Evolutionary conservation across 2,113 vertebrate genomes (phyloP).

Genomic region (Semicossyphus pulcher): DNA sequence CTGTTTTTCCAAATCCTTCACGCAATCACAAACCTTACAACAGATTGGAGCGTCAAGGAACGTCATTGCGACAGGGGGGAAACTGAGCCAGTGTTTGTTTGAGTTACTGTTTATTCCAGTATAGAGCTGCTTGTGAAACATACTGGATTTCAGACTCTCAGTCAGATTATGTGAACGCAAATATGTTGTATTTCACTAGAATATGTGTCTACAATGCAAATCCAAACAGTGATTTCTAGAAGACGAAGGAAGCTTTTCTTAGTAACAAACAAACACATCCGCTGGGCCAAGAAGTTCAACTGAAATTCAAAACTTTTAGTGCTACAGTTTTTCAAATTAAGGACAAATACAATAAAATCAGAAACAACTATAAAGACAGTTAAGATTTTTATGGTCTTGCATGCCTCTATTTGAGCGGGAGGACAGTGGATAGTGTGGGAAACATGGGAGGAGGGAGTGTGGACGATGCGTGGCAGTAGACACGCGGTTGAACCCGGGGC

Average conservation of each 20-base stretch:
- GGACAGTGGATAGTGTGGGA: too few species aligned
- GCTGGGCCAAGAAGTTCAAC: not conserved
- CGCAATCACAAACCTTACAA: constrained; percentile 26
- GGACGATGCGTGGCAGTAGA: too few species aligned
- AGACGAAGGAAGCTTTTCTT: not conserved
- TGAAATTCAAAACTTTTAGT: not conserved
- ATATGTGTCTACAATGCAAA: constrained; percentile 12
- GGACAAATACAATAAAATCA: too few species aligned
- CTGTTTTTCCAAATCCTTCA: too few species aligned
- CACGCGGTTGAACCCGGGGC: too few species aligned
- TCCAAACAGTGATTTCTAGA: not conserved
- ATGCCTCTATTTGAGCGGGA: too few species aligned
- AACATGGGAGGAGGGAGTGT: too few species aligned
- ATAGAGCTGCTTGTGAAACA: constrained; percentile 58
- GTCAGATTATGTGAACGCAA: constrained; percentile 40
- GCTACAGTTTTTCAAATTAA: too few species aligned
- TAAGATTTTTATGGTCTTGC: too few species aligned
- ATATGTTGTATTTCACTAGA: constrained; percentile 31
- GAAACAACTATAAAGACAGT: too few species aligned
- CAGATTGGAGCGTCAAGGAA: constrained; percentile 35
- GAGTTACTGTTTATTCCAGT: constrained; percentile 46
- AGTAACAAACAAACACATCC: not conserved
- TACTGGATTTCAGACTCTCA: constrained; percentile 45
- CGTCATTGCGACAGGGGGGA: not conserved
- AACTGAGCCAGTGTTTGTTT: constrained; percentile 38